Percentiles rank a stretch among this genome's conserved stretches.
Conservation (phyloP, 2,797 vertebrate genomes). For the Urosaurus nigricauda region DNA sequence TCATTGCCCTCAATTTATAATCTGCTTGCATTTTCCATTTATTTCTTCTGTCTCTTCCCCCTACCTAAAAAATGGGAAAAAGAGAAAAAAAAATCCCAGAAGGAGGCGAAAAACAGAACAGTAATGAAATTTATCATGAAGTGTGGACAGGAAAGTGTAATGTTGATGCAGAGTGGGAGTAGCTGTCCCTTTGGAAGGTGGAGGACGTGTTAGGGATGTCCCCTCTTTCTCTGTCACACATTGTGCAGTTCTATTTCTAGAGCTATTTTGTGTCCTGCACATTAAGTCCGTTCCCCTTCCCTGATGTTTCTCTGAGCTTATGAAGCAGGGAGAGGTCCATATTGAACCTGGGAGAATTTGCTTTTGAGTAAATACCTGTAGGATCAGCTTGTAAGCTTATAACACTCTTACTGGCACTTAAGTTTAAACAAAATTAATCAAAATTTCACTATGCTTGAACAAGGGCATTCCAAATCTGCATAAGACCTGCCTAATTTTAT, state of each 20-base stretch:
- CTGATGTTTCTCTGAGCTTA: not conserved
- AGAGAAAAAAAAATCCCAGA: no score
- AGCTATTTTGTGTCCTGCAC: not conserved
- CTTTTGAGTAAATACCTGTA: not conserved
- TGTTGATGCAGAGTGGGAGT: not conserved
- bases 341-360: not conserved
- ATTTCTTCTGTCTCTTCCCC: not conserved
- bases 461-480: not conserved
- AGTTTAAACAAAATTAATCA: not conserved
- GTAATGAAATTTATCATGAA: no score
- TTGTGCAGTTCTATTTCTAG: not conserved
- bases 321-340: not conserved
- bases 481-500: not conserved
- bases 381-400: not conserved
- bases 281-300: not conserved
- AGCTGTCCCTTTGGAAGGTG: not conserved
- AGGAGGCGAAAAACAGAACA: not conserved
- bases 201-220: not conserved
- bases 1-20: not conserved
- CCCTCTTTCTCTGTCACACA: not conserved
- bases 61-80: not conserved
- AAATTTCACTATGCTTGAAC: not conserved
- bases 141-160: not conserved
- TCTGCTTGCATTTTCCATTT: not conserved
- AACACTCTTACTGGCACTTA: not conserved